Percentiles rank a stretch among this genome's conserved stretches.
Evolutionary conservation across 30 jellyfish, hydroid and myxozoan genomes (phyloP).

Genomic region (Hydractinia symbiolongicarpus): DNA sequence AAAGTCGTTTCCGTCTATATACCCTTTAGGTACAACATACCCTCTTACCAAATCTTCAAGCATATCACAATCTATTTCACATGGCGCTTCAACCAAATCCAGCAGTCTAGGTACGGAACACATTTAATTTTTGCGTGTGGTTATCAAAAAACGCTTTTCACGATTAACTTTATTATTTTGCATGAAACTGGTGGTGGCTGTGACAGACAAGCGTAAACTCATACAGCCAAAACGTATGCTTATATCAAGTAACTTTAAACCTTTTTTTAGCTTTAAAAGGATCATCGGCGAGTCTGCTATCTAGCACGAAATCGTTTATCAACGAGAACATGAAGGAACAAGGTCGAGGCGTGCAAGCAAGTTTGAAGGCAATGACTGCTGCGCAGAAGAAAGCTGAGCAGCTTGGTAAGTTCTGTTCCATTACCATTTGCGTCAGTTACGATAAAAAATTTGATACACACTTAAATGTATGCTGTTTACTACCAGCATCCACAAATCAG

Average conservation of each 20-base stretch:
- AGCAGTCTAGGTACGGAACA: too few relatives aligned
- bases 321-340: constrained; percentile 72
- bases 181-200: too few relatives aligned
- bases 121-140: too few relatives aligned
- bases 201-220: too few relatives aligned
- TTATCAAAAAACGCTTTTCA: too few relatives aligned
- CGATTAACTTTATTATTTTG: too few relatives aligned
- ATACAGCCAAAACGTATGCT: too few relatives aligned
- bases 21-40: constrained; percentile 23
- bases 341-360: constrained; percentile 91
- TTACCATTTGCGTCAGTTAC: constrained; percentile 5
- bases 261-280: too few relatives aligned
- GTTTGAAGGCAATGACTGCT: constrained; percentile 85
- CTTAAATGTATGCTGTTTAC: neutral
- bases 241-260: too few relatives aligned
- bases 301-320: constrained; percentile 18
- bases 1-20: neutral
- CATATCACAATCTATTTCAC: neutral
- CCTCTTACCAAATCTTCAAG: constrained; percentile 1
- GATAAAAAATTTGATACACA: neutral
- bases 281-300: neutral
- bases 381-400: constrained; percentile 94
- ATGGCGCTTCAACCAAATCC: neutral
- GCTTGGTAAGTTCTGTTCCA: constrained; percentile 40
- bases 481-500: too few relatives aligned